Base-by-base conservation (phyloP, 2,797 vertebrate genomes). In the Acestrorhynchus altus region DNA sequence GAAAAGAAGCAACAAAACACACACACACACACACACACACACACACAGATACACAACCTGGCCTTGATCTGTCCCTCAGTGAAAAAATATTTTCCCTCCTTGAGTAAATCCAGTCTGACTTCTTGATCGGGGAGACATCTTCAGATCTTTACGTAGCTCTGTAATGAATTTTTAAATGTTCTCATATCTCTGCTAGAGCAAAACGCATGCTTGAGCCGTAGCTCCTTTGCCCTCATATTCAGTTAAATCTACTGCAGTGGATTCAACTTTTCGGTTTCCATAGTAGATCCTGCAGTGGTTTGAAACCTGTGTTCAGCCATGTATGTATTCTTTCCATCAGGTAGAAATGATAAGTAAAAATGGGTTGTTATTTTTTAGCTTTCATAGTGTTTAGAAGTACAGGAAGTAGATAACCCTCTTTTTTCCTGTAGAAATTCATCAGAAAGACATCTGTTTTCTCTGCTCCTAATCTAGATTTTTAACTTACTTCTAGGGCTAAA, bases 151-250 rank as follows among this genome's bases (percentile, higher is more conserved):
- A 22, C 1, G 71, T 67, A 63, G 73, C 56, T 69, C 67, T 74
- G 52, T 80, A 74, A 78, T 85, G 42, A 82, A 84, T 80, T 78
- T 78, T 86, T 84, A 75, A 84, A 65, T 49, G 13, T 42, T 39
- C 63, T 56, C 51, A 39, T 60, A 22, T 54, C 56, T 39, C 46
- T 51, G 51, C 42, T 39, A 10, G 6, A 61, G 49, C 47, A 42
- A 13, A 69, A 77, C 18, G 24, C 28, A 70, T 44, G 49, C 20
- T 18, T 67, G 44, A 18, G 18, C 65, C 5, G 22, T 28, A n/a
- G 12, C 44, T 49, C 22, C n/a, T 40, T 20, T 66, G n/a, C 61
- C 10, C 52, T 71, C 5, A 31, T 35, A 46, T 8, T 10, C 28
- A 46, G 47, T 64, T 56, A 12, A 77, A n/a, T 42, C 61, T 35